Evolutionary conservation across 2,797 vertebrate species (phyloP).

Genomic region (Zonotrichia albicollis): DNA sequence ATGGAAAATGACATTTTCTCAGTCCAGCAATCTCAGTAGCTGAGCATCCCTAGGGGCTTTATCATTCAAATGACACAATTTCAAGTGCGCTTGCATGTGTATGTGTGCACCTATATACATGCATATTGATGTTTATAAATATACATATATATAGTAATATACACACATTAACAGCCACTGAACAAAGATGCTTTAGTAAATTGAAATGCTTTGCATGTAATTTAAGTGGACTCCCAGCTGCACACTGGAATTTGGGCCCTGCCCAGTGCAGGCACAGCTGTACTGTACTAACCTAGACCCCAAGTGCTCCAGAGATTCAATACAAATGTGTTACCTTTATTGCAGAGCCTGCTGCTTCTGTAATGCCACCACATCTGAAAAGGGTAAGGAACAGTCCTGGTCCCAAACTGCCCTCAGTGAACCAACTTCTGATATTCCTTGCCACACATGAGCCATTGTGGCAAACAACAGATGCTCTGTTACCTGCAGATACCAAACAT

Average conservation of each 20-base stretch:
- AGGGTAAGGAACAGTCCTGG: not conserved
- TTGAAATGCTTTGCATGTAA: not conserved
- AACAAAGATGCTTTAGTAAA: slow-evolving; percentile 3
- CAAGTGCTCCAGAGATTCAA: not conserved
- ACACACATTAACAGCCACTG: not conserved
- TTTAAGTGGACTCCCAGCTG: not conserved
- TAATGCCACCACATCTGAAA: not conserved
- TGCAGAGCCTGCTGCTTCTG: not conserved
- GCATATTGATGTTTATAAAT: not conserved
- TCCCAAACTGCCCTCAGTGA: not conserved
- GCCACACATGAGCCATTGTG: not conserved
- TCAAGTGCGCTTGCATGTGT: not conserved
- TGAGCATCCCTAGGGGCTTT: not conserved
- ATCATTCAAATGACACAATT: slow-evolving; percentile 4
- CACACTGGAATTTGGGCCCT: not conserved
- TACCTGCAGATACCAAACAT: not conserved
- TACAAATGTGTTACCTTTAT: not conserved
- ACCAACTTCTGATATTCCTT: not conserved
- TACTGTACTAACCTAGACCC: not conserved
- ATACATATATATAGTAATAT: slow-evolving; percentile 16
- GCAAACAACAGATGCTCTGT: not conserved
- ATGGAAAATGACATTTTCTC: slow-evolving; percentile 14
- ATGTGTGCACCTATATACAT: slow-evolving; percentile 1
- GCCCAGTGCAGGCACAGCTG: not conserved
- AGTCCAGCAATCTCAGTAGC: not conserved